Evolutionary conservation across 2,888 invertebrate species (phyloP).

Genomic region (Lasioglossum marginatum): DNA sequence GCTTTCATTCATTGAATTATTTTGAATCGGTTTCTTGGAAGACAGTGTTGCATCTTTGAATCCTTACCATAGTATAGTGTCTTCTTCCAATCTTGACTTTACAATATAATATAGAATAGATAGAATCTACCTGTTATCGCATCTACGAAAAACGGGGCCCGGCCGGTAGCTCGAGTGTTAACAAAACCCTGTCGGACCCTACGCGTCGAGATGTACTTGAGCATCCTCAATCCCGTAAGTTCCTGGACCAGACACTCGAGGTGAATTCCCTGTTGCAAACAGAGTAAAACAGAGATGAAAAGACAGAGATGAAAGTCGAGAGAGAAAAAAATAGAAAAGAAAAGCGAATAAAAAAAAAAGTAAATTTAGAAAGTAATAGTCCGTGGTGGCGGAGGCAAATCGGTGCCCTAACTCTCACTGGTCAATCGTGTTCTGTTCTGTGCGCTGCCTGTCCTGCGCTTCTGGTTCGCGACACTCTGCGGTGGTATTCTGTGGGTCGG

Average conservation of each 20-base stretch:
- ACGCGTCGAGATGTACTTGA: not conserved
- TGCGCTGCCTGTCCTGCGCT: conserved; percentile 82
- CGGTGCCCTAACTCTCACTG: conserved; percentile 80
- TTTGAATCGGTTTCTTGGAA: no score
- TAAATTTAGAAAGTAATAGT: conserved; percentile 41
- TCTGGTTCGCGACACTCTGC: conserved; percentile 80
- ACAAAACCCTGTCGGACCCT: not conserved
- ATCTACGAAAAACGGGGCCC: no score
- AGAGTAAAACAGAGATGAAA: conserved; percentile 5
- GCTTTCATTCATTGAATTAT: no score
- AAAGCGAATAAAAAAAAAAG: not conserved
- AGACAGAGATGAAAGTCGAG: conserved; percentile 1
- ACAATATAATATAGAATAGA: no score
- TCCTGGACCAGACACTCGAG: conserved; percentile 68
- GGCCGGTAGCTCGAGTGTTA: not conserved
- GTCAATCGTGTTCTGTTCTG: conserved; percentile 81
- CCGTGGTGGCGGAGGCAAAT: conserved; percentile 73
- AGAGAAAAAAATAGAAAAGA: not conserved
- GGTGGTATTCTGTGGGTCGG: conserved; percentile 81
- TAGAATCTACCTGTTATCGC: no score
- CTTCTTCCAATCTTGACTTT: no score
- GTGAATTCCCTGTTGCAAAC: conserved; percentile 67
- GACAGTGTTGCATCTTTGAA: no score
- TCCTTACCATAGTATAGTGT: no score
- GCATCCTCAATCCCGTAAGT: conserved; percentile 5